Base-by-base conservation (phyloP, 2,888 invertebrate species). In the Chirona hameri region DNA sequence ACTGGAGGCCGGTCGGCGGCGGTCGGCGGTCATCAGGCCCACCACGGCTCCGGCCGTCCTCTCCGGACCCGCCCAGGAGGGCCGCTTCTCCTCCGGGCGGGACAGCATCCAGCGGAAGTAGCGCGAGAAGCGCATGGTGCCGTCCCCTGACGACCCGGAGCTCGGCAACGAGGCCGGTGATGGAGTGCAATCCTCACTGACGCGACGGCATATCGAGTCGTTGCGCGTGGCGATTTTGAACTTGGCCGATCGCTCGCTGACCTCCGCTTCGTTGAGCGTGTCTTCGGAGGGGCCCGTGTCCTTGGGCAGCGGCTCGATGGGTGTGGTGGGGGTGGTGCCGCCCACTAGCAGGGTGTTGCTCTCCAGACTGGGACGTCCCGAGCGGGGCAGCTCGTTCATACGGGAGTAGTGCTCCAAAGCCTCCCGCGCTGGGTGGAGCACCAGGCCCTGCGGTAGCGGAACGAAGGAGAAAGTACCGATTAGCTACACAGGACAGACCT, bases 161-260 rank as follows among this genome's bases (percentile, higher is more conserved):
- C 7, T 21, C 46, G 76, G n/a, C 76, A 39, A 24, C 24, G 39
- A 0, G 24, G 18, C 57, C 48, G 29, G 3, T n/a, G 57, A 83
- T 48, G 84, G 83, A 2, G 39, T 39, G 79, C 83, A 84, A 55
- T 86, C 85, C 21, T 86, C 84, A 48, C 76, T 76, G 10, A 76
- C 39, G 24, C 76, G 76, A 9, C 76, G 76, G 12, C 27, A 14
- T 0, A 21, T 46, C 39, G 85, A 85, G 83, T 91, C 91, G 86
- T 93, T 93, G 0, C 76, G 39, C 24, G 93, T 93, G 60, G 93
- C 92, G 85, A 93, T 93, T 87, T 93, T 93, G 87, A 93, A 93
- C 87, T 93, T 93, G 69, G 93, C 90, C 2, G 93, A 91, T 87
- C 92, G 92, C 87, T 93, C 93, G 84, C 93, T 90, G 55, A 91